Evolutionary conservation across 1,140 invertebrate genomes (phyloP), one percentile per base, ranked within the genome.

Genomic region (Lanistes nyassanus): DNA sequence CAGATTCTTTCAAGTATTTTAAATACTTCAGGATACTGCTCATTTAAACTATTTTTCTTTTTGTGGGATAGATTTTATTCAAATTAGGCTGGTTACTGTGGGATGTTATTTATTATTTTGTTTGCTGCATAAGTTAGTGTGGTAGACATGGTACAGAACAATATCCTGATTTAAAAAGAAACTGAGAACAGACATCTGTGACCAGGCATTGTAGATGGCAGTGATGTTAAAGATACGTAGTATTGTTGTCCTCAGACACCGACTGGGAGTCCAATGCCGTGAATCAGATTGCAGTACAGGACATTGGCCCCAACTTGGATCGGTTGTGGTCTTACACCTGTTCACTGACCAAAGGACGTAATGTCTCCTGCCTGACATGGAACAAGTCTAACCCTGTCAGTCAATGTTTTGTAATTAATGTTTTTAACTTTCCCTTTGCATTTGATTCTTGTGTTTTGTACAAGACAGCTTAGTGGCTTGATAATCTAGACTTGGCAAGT

Each of bases 341-440:
- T 82, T 75, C 81, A n/a, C 62, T 88, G 72, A 88, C 86, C 64
- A 84, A 83, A 58, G 87, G 85, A 56, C 79, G 84, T 37, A 89
- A 89, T 75, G 84, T 90, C 74, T 87, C 85, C 72, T 87, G 87
- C 76, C 80, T 88, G 62, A 79, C 85, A 3, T 90, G 89, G 88
- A 90, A 90, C 78, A 87, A 82, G 66, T 76, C 80, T 21, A 88
- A 89, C 74, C 84, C 82, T 26, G 87, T 88, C 77, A 85, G 84
- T 80, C 36, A 3, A 75, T 16, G 29, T 51, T 37, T 37, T 74
- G n/a, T 69, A 26, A 23, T 11, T 74, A 31, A 60, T 55, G 37
- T n/a, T 37, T 16, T 16, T 23, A 13, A 47, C 26, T 11, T 34
- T 31, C 21, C 67, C 6, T 51, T 26, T n/a, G 29, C 26, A 37